A percentile compares a stretch with the other conserved stretches of the same genome.
Conservation (phyloP, 2,113 vertebrate genomes). For the Hemibagrus wyckioides region DNA sequence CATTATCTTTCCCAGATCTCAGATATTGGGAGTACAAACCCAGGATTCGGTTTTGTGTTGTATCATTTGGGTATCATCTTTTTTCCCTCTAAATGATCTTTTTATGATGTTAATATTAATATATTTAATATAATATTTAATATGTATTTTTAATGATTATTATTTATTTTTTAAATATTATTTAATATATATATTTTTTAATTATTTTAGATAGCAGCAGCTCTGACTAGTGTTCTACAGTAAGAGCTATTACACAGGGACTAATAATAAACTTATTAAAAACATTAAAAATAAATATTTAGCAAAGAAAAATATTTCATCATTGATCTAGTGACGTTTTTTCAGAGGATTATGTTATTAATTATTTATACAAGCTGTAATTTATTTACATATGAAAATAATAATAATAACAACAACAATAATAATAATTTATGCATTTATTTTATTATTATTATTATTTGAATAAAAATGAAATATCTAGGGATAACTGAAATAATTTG, state of each 20-base stretch:
- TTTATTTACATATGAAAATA: no score
- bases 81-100: no score
- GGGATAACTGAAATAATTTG: background rate
- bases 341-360: background rate
- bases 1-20: constrained; percentile 10
- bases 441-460: background rate
- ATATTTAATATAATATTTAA: no score
- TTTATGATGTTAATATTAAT: no score
- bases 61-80: background rate
- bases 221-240: background rate
- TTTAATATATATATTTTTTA: no score
- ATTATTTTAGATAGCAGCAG: background rate
- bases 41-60: background rate
- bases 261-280: background rate
- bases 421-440: no score
- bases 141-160: no score
- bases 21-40: constrained; percentile 1
- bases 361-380: background rate
- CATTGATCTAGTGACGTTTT: background rate
- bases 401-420: no score
- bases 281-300: background rate
- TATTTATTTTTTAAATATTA: no score
- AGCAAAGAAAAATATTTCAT: background rate
- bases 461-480: background rate
- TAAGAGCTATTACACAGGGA: background rate